A percentile compares a stretch with the other conserved stretches of the same genome.
Evolutionary conservation across 2,888 invertebrate genomes (phyloP).

Genomic region (Zygogramma bicolorata): DNA sequence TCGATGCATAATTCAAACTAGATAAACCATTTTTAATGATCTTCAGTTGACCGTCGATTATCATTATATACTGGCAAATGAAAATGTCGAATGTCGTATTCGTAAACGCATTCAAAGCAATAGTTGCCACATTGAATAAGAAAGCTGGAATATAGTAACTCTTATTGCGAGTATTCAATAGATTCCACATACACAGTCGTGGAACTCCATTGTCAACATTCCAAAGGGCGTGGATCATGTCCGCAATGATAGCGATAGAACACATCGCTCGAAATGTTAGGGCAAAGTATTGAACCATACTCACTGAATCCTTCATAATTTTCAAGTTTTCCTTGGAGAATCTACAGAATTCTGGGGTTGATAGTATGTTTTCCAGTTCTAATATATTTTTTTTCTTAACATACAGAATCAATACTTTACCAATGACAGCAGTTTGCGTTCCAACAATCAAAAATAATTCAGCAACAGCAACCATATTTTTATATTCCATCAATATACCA

Average conservation of each 20-base stretch:
- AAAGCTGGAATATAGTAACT: constrained; percentile 5
- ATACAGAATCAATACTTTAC: background rate
- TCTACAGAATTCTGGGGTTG: background rate
- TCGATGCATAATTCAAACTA: background rate
- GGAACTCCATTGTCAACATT: background rate
- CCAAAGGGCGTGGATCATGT: background rate
- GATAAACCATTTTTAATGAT: background rate
- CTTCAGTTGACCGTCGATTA: background rate
- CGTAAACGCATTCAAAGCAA: background rate
- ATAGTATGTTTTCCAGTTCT: background rate
- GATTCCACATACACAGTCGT: background rate
- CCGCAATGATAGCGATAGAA: background rate
- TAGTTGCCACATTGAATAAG: background rate
- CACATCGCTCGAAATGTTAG: background rate
- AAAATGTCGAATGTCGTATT: constrained; percentile 3
- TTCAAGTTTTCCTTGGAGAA: background rate
- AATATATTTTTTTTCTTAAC: background rate
- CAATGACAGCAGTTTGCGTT: background rate
- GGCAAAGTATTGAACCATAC: background rate
- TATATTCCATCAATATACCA: background rate
- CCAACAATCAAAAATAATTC: background rate
- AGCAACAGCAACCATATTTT: background rate
- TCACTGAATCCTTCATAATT: background rate
- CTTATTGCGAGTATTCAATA: background rate
- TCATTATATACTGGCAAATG: constrained; percentile 7